These are phyloP conservation scores for Epirrita christyi DNA, from an alignment of 2,888 invertebrate species.

Conservation along the genomic window DNA sequence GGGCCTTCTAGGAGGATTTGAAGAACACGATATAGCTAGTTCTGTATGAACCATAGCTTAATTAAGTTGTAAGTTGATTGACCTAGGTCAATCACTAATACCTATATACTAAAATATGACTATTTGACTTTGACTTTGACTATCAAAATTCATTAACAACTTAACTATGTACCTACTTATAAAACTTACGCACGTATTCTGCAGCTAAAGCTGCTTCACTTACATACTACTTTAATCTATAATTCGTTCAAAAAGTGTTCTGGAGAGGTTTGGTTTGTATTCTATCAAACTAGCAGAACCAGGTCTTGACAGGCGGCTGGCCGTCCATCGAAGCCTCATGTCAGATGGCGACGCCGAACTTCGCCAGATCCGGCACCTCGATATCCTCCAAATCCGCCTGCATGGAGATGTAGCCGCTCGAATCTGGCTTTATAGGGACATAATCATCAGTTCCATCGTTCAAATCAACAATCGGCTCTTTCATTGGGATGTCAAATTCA, in stretches of 20 bases:
- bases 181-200: background rate
- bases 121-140: no score
- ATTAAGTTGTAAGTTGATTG: no score
- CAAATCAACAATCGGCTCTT: constrained; percentile 69
- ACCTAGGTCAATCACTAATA: no score
- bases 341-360: constrained; percentile 72
- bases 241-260: constrained; percentile 25
- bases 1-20: no score
- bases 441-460: constrained; percentile 75
- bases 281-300: constrained; percentile 68
- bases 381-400: constrained; percentile 66
- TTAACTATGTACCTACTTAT: no score
- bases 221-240: constrained; percentile 9
- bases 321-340: constrained; percentile 66
- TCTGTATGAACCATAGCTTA: no score
- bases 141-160: no score
- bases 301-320: constrained; percentile 75
- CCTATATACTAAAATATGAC: no score
- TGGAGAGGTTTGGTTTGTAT: constrained; percentile 29
- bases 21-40: no score
- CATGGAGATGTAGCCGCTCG: constrained; percentile 47
- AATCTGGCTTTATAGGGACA: constrained; percentile 61
- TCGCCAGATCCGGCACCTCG: constrained; percentile 68
- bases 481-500: constrained; percentile 59
- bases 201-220: background rate